phyloP scores from a whole-genome alignment of 2,113 vertebrate species.

The Charadrius vociferus region DNA sequence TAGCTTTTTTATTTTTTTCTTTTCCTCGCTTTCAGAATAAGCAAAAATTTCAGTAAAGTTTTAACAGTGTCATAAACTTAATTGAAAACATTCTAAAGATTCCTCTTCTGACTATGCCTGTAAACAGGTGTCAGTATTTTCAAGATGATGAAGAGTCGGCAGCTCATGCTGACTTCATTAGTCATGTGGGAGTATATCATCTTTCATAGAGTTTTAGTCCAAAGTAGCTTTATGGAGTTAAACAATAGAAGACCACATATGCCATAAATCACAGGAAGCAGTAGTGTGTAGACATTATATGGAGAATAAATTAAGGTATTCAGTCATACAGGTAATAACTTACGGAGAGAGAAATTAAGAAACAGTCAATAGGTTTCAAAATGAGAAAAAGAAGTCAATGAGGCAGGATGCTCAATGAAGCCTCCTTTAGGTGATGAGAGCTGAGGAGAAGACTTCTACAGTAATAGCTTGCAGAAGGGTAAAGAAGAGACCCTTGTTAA shows the following conservation, averaged over 20 bases:
- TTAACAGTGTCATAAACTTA: not conserved
- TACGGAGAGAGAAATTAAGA: slow-evolving; percentile 45
- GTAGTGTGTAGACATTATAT: not conserved
- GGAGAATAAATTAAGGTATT: slow-evolving; percentile 24
- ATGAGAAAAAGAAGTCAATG: slow-evolving; percentile 13
- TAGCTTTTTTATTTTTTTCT: too few relatives aligned
- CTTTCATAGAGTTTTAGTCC: not conserved
- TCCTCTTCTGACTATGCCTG: not conserved
- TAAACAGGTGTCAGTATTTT: not conserved
- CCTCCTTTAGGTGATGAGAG: not conserved
- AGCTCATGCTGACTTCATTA: not conserved
- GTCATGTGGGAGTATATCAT: not conserved
- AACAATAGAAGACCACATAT: not conserved
- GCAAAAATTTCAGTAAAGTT: not conserved
- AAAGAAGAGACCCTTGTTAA: not conserved
- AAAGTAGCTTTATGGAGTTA: slow-evolving; percentile 3
- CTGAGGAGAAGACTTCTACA: not conserved
- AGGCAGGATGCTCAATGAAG: not conserved
- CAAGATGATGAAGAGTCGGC: not conserved
- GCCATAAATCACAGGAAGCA: slow-evolving; percentile 30
- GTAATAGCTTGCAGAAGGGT: not conserved
- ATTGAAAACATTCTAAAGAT: not conserved
- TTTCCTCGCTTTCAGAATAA: not conserved
- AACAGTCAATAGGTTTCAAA: slow-evolving; percentile 41
- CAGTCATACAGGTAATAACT: slow-evolving; percentile 29